These are phyloP conservation scores for Epirrita christyi DNA, from an alignment of 2,888 invertebrate species.

Conservation along the genomic window DNA sequence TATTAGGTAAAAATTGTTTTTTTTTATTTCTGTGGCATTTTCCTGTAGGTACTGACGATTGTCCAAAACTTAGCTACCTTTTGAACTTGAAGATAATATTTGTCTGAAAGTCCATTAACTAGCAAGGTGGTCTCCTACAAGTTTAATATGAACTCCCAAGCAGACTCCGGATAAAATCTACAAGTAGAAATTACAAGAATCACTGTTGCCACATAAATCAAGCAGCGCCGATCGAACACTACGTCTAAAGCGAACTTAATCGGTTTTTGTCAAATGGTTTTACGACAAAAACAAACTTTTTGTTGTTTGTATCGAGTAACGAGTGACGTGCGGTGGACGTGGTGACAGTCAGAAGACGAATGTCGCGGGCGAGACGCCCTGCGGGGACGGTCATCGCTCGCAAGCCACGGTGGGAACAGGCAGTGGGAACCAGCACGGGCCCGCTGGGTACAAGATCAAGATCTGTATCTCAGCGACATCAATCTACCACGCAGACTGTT, in stretches of 20 bases:
- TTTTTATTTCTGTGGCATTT: too few species aligned
- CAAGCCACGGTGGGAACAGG: slow-evolving; percentile 19
- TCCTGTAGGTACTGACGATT: too few species aligned
- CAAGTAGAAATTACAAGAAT: slow-evolving; percentile 15
- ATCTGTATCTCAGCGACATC: slow-evolving; percentile 70
- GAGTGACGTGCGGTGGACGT: slow-evolving; percentile 44
- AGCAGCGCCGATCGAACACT: slow-evolving; percentile 17
- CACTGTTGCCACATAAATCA: slow-evolving; percentile 19
- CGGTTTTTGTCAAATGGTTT: slow-evolving; percentile 32
- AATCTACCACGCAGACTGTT: slow-evolving; percentile 50
- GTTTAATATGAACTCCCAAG: background rate
- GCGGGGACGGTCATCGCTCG: slow-evolving; percentile 32
- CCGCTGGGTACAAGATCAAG: slow-evolving; percentile 43
- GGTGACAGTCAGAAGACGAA: slow-evolving; percentile 69
- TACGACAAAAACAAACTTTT: slow-evolving; percentile 27
- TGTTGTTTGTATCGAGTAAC: slow-evolving; percentile 13
- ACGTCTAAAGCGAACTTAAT: slow-evolving; percentile 19
- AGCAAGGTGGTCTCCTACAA: slow-evolving; percentile 3
- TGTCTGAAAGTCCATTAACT: too few species aligned
- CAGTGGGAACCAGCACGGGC: slow-evolving; percentile 30
- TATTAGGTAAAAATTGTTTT: too few species aligned
- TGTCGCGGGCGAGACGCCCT: slow-evolving; percentile 42
- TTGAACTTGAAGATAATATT: too few species aligned
- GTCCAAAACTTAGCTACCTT: too few species aligned
- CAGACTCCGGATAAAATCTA: slow-evolving; percentile 12